A percentile compares a stretch with the other conserved stretches of the same genome.
Conservation (phyloP, 2,113 vertebrate genomes). For the Pseudopipra pipra region DNA sequence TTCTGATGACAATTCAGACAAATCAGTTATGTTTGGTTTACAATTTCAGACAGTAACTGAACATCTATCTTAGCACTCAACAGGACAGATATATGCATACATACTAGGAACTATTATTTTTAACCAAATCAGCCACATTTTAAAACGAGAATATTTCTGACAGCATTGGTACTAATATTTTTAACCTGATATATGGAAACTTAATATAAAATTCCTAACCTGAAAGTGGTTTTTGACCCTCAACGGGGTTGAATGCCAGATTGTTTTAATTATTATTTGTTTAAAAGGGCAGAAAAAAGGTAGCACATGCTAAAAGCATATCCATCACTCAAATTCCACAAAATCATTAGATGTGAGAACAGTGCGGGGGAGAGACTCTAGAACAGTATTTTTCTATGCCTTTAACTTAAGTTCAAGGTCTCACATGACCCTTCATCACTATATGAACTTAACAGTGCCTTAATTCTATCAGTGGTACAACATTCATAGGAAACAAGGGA, state of each 20-base stretch:
- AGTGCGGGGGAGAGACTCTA: background rate
- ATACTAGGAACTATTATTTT: background rate
- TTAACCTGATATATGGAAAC: background rate
- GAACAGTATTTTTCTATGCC: background rate
- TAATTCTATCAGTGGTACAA: background rate
- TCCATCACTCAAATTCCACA: background rate
- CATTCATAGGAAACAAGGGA: background rate
- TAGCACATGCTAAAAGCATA: background rate
- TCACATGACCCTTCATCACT: background rate
- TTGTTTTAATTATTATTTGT: background rate
- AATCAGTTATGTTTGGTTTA: background rate
- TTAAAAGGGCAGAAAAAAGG: background rate
- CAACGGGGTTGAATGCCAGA: background rate
- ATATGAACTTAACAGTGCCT: background rate
- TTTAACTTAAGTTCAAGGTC: background rate
- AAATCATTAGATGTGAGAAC: background rate
- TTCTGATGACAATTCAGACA: background rate
- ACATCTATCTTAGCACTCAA: background rate
- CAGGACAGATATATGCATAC: fast-evolving
- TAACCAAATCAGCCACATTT: background rate
- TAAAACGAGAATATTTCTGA: background rate
- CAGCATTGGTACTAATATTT: background rate
- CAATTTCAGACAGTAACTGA: background rate
- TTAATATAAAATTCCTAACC: background rate
- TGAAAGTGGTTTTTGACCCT: background rate